Percentiles rank a stretch among this genome's conserved stretches.
phyloP scores from a whole-genome alignment of 2,797 vertebrate genomes.

The Onychomys torridus region DNA sequence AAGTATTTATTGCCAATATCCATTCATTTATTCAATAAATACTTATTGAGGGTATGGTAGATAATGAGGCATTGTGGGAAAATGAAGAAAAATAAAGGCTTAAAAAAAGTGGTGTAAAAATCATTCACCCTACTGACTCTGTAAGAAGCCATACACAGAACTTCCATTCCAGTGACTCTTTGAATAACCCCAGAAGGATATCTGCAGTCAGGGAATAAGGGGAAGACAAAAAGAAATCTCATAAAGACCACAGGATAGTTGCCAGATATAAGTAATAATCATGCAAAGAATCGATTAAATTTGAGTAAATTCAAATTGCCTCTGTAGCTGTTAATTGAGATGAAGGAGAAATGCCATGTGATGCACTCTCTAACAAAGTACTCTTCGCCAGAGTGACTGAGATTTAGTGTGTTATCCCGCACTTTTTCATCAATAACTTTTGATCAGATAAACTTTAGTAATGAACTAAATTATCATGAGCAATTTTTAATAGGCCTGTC shows the following conservation, averaged over 20 bases:
- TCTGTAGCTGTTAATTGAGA: neutral
- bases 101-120: neutral
- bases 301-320: neutral
- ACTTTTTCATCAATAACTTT: neutral
- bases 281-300: neutral
- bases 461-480: slow-evolving; percentile 2
- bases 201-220: neutral
- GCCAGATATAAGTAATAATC: slow-evolving; percentile 15
- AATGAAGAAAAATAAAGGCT: slow-evolving; percentile 53
- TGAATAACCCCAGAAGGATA: neutral
- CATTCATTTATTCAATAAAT: slow-evolving; percentile 60
- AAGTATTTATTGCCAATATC: slow-evolving; percentile 32
- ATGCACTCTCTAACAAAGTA: neutral
- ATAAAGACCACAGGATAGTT: neutral
- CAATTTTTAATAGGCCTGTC: neutral
- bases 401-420: neutral
- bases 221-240: neutral
- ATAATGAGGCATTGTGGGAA: neutral
- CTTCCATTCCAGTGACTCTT: slow-evolving; percentile 1
- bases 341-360: neutral
- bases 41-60: neutral
- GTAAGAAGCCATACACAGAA: neutral
- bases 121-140: neutral
- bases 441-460: neutral
- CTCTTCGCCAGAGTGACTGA: neutral